Evolutionary conservation across 1,140 invertebrate genomes (phyloP).

Genomic region (Caenorhabditis tropicalis): DNA sequence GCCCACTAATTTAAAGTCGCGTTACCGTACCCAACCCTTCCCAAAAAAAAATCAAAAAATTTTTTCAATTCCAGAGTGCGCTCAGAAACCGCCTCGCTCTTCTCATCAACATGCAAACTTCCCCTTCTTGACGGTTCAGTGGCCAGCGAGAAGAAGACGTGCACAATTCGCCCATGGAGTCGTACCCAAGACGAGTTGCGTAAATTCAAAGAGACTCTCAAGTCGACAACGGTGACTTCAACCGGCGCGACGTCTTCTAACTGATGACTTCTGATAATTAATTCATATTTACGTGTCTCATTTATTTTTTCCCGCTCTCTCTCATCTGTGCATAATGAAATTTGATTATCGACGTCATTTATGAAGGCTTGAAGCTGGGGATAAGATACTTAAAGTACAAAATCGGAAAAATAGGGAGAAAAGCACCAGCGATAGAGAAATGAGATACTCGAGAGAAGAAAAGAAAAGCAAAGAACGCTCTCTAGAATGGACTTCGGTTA

Average conservation of each 20-base stretch:
- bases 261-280: background rate
- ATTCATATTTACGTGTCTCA: background rate
- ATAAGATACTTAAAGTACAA: background rate
- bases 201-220: constrained; percentile 50
- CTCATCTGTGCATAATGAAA: background rate
- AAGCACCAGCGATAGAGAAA: background rate
- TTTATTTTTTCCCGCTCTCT: background rate
- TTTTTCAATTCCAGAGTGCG: constrained; percentile 14
- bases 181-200: constrained; percentile 44
- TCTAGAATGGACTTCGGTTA: constrained; percentile 24
- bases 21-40: too few species aligned
- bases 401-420: background rate
- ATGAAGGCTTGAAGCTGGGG: background rate
- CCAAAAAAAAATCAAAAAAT: too few species aligned
- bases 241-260: background rate
- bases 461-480: background rate
- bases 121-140: background rate
- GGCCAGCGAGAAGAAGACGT: constrained; percentile 26
- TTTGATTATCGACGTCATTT: background rate
- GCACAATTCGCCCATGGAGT: constrained; percentile 42
- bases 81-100: background rate
- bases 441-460: constrained; percentile 32
- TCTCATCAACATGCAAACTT: constrained; percentile 32
- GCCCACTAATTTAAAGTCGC: too few species aligned
- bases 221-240: constrained; percentile 35